These are phyloP conservation scores for Drosophila stalkeri DNA, from an alignment of 2,888 invertebrate genomes.

Conservation along the genomic window DNA sequence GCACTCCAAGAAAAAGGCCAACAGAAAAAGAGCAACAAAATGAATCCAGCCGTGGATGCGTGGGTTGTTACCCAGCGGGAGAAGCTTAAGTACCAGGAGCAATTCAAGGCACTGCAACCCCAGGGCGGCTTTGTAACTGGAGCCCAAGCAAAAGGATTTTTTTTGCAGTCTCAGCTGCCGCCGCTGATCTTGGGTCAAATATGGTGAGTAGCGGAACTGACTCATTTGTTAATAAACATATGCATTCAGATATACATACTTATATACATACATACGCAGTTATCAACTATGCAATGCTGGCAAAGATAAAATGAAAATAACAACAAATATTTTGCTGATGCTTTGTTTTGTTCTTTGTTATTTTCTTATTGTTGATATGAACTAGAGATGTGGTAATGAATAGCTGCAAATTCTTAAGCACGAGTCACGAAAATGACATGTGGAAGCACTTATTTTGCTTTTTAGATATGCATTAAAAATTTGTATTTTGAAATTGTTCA, in stretches of 20 bases:
- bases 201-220: conserved; percentile 88
- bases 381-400: conserved; percentile 17
- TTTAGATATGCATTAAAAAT: not conserved
- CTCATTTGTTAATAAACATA: conserved; percentile 18
- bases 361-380: conserved; percentile 28
- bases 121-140: conserved; percentile 95
- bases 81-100: conserved; percentile 94
- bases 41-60: conserved; percentile 88
- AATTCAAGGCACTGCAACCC: conserved; percentile 95
- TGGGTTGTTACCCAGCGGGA: conserved; percentile 96
- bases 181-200: conserved; percentile 96
- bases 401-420: not conserved
- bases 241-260: conserved; percentile 17
- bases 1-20: conserved; percentile 25
- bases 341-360: conserved; percentile 23
- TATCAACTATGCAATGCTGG: conserved; percentile 28
- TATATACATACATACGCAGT: conserved; percentile 30
- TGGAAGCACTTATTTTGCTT: not conserved
- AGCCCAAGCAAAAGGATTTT: conserved; percentile 96
- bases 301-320: conserved; percentile 40
- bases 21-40: conserved; percentile 47
- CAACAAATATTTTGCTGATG: conserved; percentile 23
- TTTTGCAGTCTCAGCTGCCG: conserved; percentile 96
- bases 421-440: not conserved
- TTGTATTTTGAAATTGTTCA: not conserved